A percentile compares a stretch with the other conserved stretches of the same genome.
These are phyloP conservation scores for Acanthurus leucopareius DNA, from an alignment of 2,797 vertebrate genomes.

Conservation along the genomic window DNA sequence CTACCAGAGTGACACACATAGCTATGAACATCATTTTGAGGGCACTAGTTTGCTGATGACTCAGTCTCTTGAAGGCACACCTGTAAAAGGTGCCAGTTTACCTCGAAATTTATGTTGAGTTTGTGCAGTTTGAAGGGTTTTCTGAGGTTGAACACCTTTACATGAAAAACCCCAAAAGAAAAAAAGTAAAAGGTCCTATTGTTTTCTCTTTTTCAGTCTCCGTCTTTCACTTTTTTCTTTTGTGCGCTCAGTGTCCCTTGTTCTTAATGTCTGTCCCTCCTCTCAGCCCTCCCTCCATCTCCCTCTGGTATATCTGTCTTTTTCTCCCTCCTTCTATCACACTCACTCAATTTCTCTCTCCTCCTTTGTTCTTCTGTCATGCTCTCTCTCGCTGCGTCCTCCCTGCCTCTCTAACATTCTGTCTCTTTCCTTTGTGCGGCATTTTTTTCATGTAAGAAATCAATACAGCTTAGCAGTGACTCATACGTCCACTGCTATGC, in stretches of 20 bases:
- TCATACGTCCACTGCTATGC: slow-evolving; percentile 22
- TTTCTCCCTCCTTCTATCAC: not conserved
- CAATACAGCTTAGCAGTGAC: slow-evolving; percentile 35
- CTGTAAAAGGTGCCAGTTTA: not conserved
- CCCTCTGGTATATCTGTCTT: not conserved
- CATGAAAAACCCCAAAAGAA: too few species aligned
- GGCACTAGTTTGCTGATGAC: not conserved
- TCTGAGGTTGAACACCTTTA: too few species aligned
- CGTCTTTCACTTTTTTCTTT: too few species aligned
- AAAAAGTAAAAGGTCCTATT: too few species aligned
- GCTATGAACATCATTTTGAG: not conserved
- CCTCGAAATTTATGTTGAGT: too few species aligned
- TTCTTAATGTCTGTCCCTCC: not conserved
- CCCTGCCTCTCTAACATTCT: too few species aligned
- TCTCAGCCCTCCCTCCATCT: slow-evolving; percentile 9
- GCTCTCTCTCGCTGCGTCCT: not conserved
- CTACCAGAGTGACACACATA: not conserved
- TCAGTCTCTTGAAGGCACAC: not conserved
- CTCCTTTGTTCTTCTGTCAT: not conserved
- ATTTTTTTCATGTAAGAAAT: slow-evolving; percentile 31
- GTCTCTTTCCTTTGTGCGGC: not conserved
- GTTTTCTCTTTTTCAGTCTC: too few species aligned
- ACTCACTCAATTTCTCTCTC: not conserved
- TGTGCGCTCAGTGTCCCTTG: too few species aligned
- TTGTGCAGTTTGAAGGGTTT: too few species aligned